A percentile compares a stretch with the other conserved stretches of the same genome.
Evolutionary conservation across 2,888 invertebrate genomes (phyloP).

Genomic region (Neoitamus cyanurus): DNA sequence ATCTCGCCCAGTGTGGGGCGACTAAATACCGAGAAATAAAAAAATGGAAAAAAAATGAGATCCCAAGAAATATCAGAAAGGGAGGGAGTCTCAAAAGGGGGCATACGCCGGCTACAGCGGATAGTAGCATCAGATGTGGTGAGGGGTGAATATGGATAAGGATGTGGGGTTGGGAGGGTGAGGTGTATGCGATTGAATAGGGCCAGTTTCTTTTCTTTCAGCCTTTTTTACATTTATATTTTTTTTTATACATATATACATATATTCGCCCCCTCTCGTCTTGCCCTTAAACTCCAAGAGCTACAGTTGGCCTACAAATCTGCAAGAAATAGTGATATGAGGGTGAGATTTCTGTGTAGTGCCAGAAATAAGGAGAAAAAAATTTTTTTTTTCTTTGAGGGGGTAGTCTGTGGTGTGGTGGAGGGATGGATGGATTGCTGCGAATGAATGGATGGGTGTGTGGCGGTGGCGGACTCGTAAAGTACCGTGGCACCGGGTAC

Average conservation of each 20-base stretch:
- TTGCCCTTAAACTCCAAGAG: background rate
- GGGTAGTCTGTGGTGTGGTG: background rate
- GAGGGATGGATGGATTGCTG: background rate
- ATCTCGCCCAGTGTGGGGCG: background rate
- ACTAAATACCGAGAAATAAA: background rate
- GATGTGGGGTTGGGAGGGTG: background rate
- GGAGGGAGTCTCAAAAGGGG: background rate
- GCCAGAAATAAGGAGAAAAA: constrained; percentile 10
- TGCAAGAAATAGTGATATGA: constrained; percentile 13
- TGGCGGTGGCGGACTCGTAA: background rate
- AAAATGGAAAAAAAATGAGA: background rate
- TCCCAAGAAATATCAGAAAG: background rate
- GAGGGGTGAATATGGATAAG: background rate
- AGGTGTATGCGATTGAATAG: background rate
- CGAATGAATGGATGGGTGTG: background rate
- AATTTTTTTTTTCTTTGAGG: background rate
- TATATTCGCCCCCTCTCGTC: background rate
- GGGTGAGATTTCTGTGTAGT: constrained; percentile 7
- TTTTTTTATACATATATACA: background rate
- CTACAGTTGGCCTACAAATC: constrained; percentile 12
- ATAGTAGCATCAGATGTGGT: background rate
- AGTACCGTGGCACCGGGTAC: background rate
- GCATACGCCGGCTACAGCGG: background rate
- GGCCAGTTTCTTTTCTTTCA: constrained; percentile 34
- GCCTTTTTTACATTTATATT: constrained; percentile 32